Conservation (phyloP, 1,140 invertebrate species). For the Pogonomyrmex californicus region DNA sequence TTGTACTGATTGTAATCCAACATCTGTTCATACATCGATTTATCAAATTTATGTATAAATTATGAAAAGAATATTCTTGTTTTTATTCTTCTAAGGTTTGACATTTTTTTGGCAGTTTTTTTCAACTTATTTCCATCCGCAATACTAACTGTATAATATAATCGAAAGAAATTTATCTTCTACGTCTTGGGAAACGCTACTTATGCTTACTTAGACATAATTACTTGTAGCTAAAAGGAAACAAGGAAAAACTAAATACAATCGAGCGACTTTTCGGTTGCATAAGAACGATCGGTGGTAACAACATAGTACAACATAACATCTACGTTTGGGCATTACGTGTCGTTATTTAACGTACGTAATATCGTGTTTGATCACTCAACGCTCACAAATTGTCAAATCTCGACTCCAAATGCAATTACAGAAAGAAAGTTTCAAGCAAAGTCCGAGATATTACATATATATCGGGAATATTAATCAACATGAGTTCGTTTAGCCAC, state of each 20-base stretch:
- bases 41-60: too few relatives aligned
- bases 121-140: neutral
- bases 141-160: neutral
- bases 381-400: conserved; percentile 14
- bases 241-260: neutral
- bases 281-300: conserved; percentile 11
- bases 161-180: neutral
- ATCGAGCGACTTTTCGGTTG: conserved; percentile 22
- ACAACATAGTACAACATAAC: conserved; percentile 1
- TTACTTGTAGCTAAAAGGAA: neutral
- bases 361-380: conserved; percentile 12
- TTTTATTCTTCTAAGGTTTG: neutral
- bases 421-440: conserved; percentile 13
- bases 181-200: neutral
- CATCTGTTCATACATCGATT: too few relatives aligned
- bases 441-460: neutral
- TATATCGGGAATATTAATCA: neutral
- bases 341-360: conserved; percentile 29
- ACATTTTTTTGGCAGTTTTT: neutral
- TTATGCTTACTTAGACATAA: neutral
- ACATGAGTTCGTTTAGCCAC: neutral
- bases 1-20: too few relatives aligned
- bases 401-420: conserved; percentile 6
- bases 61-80: too few relatives aligned
- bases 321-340: neutral